Evolutionary conservation across 2,113 vertebrate species (phyloP).

Genomic region (Calypte anna): DNA sequence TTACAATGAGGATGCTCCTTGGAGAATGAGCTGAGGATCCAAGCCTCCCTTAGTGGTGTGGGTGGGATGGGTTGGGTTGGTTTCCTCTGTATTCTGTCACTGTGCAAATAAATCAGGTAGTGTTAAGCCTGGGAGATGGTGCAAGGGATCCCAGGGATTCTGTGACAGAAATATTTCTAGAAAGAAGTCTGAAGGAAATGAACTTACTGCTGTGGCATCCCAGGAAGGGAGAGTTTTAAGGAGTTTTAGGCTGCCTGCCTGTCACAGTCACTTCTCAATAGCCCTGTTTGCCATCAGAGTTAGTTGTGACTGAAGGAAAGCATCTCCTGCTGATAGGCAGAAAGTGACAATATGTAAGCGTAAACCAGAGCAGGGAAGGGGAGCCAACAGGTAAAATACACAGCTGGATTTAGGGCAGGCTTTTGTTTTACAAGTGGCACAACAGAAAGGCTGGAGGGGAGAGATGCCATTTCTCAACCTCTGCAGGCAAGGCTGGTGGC

Average conservation of each 20-base stretch:
- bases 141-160: not conserved
- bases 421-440: not conserved
- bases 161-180: not conserved
- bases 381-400: fast-evolving
- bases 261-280: not conserved
- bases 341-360: not conserved
- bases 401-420: not conserved
- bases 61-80: not conserved
- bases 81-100: not conserved
- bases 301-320: not conserved
- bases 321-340: not conserved
- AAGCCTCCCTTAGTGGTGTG: not conserved
- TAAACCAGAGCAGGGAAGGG: not conserved
- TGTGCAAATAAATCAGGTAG: not conserved
- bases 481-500: not conserved
- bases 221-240: not conserved
- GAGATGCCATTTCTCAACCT: not conserved
- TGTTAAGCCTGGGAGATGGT: not conserved
- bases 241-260: not conserved
- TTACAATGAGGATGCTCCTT: not conserved
- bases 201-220: not conserved
- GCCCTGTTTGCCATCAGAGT: not conserved
- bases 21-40: not conserved
- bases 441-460: not conserved
- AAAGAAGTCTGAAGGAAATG: not conserved